Conservation (phyloP, 2,797 vertebrate species). For the Myotis pilosus region DNA sequence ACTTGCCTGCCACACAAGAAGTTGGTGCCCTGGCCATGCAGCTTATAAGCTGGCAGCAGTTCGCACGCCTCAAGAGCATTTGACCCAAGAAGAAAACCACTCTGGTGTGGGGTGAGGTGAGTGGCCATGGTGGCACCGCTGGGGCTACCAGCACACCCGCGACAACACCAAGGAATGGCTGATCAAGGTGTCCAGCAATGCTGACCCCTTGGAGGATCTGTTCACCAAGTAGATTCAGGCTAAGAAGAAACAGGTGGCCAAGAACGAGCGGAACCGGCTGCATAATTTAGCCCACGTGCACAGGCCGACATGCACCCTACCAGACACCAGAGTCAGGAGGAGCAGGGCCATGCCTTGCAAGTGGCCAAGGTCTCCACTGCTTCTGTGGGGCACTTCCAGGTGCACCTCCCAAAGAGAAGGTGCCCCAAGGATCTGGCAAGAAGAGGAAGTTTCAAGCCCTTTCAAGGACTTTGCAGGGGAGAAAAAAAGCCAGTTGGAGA, state of each 20-base stretch:
- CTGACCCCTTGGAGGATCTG: constrained; percentile 92
- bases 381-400: constrained; percentile 93
- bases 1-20: constrained; percentile 93
- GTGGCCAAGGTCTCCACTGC: constrained; percentile 92
- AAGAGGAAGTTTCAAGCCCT: constrained; percentile 92
- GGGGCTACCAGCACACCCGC: constrained; percentile 92
- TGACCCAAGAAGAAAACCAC: constrained; percentile 92
- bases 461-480: constrained; percentile 90
- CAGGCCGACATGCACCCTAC: constrained; percentile 86
- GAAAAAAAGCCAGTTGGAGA: constrained; percentile 91
- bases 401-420: constrained; percentile 92
- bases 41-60: constrained; percentile 95
- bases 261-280: constrained; percentile 93
- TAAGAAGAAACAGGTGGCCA: constrained; percentile 94
- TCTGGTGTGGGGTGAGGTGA: constrained; percentile 93
- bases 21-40: constrained; percentile 88
- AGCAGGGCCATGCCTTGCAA: constrained; percentile 85
- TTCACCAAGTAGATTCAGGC: constrained; percentile 88
- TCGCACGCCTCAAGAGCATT: constrained; percentile 94
- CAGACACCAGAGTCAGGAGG: constrained; percentile 87
- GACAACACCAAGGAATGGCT: constrained; percentile 93
- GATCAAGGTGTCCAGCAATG: constrained; percentile 90
- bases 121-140: constrained; percentile 94
- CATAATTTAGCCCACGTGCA: constrained; percentile 92
- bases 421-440: constrained; percentile 84